These are phyloP conservation scores for Sanderia malayensis DNA, from an alignment of 30 jellyfish, hydroid and myxozoan species.

Conservation along the genomic window DNA sequence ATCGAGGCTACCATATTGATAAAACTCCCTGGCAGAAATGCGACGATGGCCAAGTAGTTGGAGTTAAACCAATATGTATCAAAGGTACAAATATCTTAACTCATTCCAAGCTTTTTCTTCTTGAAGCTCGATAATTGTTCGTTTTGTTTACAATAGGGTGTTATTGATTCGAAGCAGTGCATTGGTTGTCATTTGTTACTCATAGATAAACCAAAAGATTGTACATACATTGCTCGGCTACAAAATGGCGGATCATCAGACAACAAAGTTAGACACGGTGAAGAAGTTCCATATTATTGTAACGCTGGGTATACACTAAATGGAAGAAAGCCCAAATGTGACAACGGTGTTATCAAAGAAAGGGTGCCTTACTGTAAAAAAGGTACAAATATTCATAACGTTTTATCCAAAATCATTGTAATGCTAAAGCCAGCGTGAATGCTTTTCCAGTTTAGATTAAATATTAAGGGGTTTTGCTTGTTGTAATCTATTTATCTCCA, in stretches of 20 bases:
- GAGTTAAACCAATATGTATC: neutral
- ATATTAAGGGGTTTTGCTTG: too few relatives aligned
- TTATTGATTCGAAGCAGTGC: too few relatives aligned
- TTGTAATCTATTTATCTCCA: too few relatives aligned
- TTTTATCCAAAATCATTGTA: too few relatives aligned
- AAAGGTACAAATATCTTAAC: too few relatives aligned
- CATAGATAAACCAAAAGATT: neutral
- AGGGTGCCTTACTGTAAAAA: neutral
- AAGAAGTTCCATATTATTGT: neutral
- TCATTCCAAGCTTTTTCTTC: too few relatives aligned
- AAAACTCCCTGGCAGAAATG: neutral
- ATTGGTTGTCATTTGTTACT: too few relatives aligned
- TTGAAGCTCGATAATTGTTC: too few relatives aligned
- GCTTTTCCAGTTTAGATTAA: too few relatives aligned
- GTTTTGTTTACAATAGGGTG: too few relatives aligned
- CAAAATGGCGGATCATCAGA: neutral
- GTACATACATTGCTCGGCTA: neutral
- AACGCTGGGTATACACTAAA: neutral
- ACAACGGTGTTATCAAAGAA: neutral
- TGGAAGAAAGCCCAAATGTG: neutral
- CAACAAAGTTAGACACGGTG: neutral
- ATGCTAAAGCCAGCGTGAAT: too few relatives aligned
- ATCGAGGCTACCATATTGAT: neutral
- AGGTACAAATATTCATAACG: too few relatives aligned
- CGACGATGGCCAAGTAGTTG: neutral